Base-by-base conservation (phyloP, 1,140 invertebrate genomes). In the Harpegnathos saltator region DNA sequence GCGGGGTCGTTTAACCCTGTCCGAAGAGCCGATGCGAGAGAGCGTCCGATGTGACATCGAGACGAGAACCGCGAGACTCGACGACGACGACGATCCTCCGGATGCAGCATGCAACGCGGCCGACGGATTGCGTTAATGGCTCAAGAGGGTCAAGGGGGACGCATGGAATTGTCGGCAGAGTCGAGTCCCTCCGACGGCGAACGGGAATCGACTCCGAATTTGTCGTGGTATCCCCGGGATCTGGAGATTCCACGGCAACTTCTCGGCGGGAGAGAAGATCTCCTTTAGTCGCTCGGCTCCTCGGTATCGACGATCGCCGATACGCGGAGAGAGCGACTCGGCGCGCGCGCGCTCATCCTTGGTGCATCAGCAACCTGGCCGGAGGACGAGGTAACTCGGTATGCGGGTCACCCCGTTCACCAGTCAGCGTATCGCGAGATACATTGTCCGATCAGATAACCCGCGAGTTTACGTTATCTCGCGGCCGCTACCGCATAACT, bases 391-490 rank as follows among this genome's bases (percentile, higher is more conserved):
- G 63, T 88, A 88, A 88, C 73, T 88, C 83, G 77, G 72, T 86
- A 89, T 89, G 88, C 84, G 81, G 88, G 88, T 89, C 87, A 86
- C 84, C 81, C 66, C 81, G 81, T 89, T 86, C 72, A 77, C 78
- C 52, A 85, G 81, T 81, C 68, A 71, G 85, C 81, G 80, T 86
- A 89, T 89, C 77, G 78, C 63, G 72, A 65, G 82, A 86, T 75
- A 75, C 80, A 78, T 87, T 86, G 72, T 84, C 59, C 52, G 62
- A 89, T 89, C 89, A 84, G 88, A 90, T 88, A 86, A 81, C 68
- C 59, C 71, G 38, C 80, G 72, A 85, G 71, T 90, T 90, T 88
- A 85, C 77, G 85, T 84, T 90, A 90, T 89, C 88, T 89, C 59
- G 69, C 58, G 74, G 33, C 77, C 77, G 83, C 83, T 89, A 89